Base-by-base conservation (phyloP, 2,888 invertebrate genomes). In the Sericinus montela region DNA sequence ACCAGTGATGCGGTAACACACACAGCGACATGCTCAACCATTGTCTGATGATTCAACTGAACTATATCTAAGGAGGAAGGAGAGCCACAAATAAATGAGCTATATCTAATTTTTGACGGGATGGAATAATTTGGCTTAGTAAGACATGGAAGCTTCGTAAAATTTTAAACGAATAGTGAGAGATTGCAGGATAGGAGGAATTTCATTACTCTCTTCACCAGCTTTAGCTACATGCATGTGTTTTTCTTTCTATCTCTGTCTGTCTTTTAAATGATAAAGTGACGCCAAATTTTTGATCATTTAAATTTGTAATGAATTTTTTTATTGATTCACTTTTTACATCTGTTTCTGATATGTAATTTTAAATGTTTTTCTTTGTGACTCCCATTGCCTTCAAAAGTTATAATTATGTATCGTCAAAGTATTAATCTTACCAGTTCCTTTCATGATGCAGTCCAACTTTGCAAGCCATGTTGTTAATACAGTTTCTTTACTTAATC, bases 401-500 rank as follows among this genome's bases (percentile, higher is more conserved):
- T 44, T 5, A 32, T 32, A 41, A 45, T 36, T 11, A 5, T 30
- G 30, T 14, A 32, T 45, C 37, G 11, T 42, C 38, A 42, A n/a
- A n/a, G 23, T 49, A 53, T 28, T n/a, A 14, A 43, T 32, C 85
- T 82, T 69, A 90, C 90, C 90, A 43, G 91, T 93, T 85, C 96
- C 97, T 87, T 97, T 97, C 80, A 98, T 94, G 74, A 99, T 99
- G 82, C 98, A 97, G 89, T 99, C 99, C 83, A 98, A 99, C 85
- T 98, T 99, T 48, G 98, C 97, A 93, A 99, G 95, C 99, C 99
- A 99, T 37, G 98, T 98, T 57, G 98, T 98, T 59, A 99, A 91
- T 35, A 99, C 99, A 37, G 98, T 99, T 88, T 99, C 99, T 90
- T 99, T 99, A 89, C 98, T 98, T 65, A 99, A 90, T 59, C 99